Base-by-base conservation (phyloP, 2,888 invertebrate species). In the Hipparchia semele region DNA sequence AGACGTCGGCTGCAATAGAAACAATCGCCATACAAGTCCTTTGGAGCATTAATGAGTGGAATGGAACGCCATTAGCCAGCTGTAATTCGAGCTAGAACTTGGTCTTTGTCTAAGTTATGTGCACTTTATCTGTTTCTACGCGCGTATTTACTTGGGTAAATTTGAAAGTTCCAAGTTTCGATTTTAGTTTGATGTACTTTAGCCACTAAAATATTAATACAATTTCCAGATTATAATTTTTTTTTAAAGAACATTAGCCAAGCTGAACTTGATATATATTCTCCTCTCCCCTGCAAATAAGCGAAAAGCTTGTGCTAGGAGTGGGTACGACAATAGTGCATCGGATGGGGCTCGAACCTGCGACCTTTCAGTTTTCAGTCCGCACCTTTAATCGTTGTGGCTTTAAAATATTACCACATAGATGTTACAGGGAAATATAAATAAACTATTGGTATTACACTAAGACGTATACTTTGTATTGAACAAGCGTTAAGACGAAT, bases 41-140 rank as follows among this genome's bases (percentile, higher is more conserved):
- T 75, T 77, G 68, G 73, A 75, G 75, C 75, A 74, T 75, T 77
- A 77, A 76, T 76, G 75, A 77, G 76, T 75, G 71, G 77, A 76
- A 77, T 76, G 75, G 74, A 76, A 77, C 73, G 75, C 77, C 73
- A 77, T 77, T 77, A 77, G 77, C 73, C 67, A 61, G 75, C 60
- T 76, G 77, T 77, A 77, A 77, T 77, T 77, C 76, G 73, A 75
- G 73, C 77, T 77, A 66, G 75, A 77, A 77, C 76, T 77, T 76
- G 73, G 76, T 72, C 76, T 76, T 76, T 77, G 72, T 75, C 75
- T 75, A 77, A 77, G 75, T 77, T 74, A 76, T 75, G 75, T 74
- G 71, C 74, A 70, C 74, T 77, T 74, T 73, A 77, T 74, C 76
- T 72, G 62, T 58, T 67, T 46, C 67, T 70, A 70, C 70, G 67